These are phyloP conservation scores for Apamea epomidion DNA, from an alignment of 2,888 invertebrate genomes.

Conservation along the genomic window DNA sequence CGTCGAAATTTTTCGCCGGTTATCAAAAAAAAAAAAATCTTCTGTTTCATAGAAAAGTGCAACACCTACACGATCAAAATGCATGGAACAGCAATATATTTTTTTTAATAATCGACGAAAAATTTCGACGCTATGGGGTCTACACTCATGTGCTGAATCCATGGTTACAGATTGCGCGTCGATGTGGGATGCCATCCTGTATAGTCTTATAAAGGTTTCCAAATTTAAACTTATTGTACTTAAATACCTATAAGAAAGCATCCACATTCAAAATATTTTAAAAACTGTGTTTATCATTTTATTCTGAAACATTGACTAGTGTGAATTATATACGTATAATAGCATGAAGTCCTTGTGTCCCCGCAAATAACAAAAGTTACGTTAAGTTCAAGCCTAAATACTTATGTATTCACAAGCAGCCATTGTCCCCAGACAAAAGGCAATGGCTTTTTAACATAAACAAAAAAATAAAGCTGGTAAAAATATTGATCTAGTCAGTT, in stretches of 20 bases:
- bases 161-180: no score
- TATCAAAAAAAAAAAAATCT: no score
- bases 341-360: not conserved
- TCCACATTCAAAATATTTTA: not conserved
- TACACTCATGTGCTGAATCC: no score
- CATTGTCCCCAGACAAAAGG: not conserved
- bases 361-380: not conserved
- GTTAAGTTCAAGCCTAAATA: not conserved
- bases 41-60: no score
- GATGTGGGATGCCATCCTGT: not conserved
- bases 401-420: conserved; percentile 2
- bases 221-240: conserved; percentile 1
- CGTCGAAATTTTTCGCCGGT: no score
- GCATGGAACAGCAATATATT: no score
- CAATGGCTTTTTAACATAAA: not conserved
- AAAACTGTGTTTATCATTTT: not conserved
- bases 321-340: not conserved
- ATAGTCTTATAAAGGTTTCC: not conserved
- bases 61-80: no score
- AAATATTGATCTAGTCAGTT: not conserved
- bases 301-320: not conserved
- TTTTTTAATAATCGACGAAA: no score
- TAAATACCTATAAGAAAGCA: not conserved
- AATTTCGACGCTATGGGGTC: no score
- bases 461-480: not conserved